A percentile compares a stretch with the other conserved stretches of the same genome.
These are phyloP conservation scores for Peromyscus polionotus DNA, from an alignment of 2,113 vertebrate species.

Conservation along the genomic window DNA sequence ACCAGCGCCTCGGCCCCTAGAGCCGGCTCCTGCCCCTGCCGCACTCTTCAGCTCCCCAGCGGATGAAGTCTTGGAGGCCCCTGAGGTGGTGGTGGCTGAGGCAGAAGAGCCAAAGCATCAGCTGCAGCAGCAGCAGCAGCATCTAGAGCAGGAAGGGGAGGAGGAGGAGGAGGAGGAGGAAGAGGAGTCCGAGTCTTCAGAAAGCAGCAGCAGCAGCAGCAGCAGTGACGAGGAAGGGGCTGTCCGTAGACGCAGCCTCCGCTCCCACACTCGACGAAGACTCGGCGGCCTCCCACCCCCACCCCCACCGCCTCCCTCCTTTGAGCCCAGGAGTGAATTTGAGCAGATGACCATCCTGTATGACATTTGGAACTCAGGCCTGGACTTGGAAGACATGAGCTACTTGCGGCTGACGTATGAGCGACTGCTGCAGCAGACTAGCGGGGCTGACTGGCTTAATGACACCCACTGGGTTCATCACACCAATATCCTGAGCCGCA, in stretches of 20 bases:
- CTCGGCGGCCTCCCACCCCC: slow-evolving; percentile 17
- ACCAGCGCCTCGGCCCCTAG: slow-evolving; percentile 41
- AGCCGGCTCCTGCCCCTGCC: slow-evolving; percentile 68
- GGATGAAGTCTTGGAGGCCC: slow-evolving; percentile 85
- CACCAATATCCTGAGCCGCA: slow-evolving; percentile 92
- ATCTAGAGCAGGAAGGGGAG: background rate
- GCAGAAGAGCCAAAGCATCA: slow-evolving; percentile 80
- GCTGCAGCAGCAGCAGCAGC: slow-evolving; percentile 43
- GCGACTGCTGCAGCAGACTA: slow-evolving; percentile 93
- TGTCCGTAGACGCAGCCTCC: slow-evolving; percentile 78
- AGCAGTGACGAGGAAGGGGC: slow-evolving; percentile 85
- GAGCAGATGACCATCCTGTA: slow-evolving; percentile 98
- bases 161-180: slow-evolving; percentile 84
- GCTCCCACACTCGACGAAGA: slow-evolving; percentile 82
- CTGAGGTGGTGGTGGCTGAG: slow-evolving; percentile 88
- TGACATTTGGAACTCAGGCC: slow-evolving; percentile 95
- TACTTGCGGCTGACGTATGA: slow-evolving; percentile 92
- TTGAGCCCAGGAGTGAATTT: slow-evolving; percentile 93
- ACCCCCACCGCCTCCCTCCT: slow-evolving; percentile 70
- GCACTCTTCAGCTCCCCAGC: slow-evolving; percentile 83
- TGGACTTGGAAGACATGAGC: slow-evolving; percentile 93
- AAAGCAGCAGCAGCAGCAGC: slow-evolving; percentile 82
- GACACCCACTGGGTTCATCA: slow-evolving; percentile 97
- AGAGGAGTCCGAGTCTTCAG: slow-evolving; percentile 86
- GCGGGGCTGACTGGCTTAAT: slow-evolving; percentile 95